These are phyloP conservation scores for Leptobrachium leishanense DNA, from an alignment of 2,113 vertebrate species.

Conservation along the genomic window DNA sequence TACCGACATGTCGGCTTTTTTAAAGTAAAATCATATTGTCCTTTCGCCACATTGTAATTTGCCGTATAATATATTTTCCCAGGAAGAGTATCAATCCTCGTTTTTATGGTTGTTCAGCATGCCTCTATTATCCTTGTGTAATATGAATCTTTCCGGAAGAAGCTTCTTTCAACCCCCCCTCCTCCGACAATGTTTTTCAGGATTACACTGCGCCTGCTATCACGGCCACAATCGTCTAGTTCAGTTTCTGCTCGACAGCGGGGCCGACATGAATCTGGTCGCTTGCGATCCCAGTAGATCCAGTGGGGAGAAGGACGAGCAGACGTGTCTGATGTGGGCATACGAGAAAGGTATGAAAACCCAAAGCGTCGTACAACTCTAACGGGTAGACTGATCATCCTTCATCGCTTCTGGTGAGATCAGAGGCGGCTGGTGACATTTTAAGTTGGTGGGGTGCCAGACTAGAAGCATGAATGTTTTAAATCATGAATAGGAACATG, in stretches of 20 bases:
- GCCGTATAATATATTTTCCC: conserved; percentile 27
- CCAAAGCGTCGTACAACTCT: too few species aligned
- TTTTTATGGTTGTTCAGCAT: conserved; percentile 12
- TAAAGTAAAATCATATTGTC: conserved; percentile 38
- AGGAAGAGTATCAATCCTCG: conserved; percentile 29
- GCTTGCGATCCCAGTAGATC: conserved; percentile 93
- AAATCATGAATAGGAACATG: too few species aligned
- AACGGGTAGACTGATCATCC: too few species aligned
- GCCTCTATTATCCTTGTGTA: conserved; percentile 13
- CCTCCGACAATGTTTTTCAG: conserved; percentile 58
- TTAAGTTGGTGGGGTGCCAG: too few species aligned
- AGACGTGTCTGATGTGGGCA: conserved; percentile 97
- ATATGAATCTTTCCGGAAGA: neutral
- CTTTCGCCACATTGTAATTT: conserved; percentile 34
- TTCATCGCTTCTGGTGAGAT: too few species aligned
- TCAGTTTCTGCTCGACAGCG: conserved; percentile 88
- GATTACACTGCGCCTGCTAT: conserved; percentile 89
- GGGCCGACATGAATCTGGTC: conserved; percentile 94
- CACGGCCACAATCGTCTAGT: conserved; percentile 91
- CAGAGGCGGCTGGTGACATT: too few species aligned
- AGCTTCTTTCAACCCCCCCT: neutral
- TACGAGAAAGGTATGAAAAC: conserved; percentile 86
- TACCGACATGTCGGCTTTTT: conserved; percentile 28
- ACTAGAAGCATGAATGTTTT: too few species aligned
- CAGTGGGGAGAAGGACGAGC: conserved; percentile 94